Conservation (phyloP, 2,888 invertebrate genomes). For the Drosophila leonis region DNA sequence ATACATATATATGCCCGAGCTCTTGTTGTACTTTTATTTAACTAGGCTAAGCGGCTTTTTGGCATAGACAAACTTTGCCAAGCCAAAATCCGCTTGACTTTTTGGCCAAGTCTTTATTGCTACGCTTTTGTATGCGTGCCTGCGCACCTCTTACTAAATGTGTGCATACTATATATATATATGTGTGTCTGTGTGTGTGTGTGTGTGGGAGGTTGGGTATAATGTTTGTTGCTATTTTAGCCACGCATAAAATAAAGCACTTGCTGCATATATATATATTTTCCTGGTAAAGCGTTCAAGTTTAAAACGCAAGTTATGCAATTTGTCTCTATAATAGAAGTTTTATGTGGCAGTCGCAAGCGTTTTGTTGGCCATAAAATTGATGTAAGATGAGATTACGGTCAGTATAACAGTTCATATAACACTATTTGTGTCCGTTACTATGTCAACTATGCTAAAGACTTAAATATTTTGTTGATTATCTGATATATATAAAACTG, state of each 20-base stretch:
- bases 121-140: constrained; percentile 19
- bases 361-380: constrained; percentile 12
- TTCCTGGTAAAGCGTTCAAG: constrained; percentile 29
- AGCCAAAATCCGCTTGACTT: constrained; percentile 78
- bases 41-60: constrained; percentile 77
- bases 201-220: too few relatives aligned
- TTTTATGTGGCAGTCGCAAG: constrained; percentile 11
- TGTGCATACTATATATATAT: too few relatives aligned
- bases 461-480: background rate
- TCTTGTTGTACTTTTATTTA: constrained; percentile 72
- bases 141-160: constrained; percentile 13
- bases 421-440: constrained; percentile 10
- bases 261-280: constrained; percentile 24
- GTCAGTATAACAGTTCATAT: constrained; percentile 10
- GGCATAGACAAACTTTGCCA: constrained; percentile 69
- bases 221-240: constrained; percentile 17
- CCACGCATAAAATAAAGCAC: constrained; percentile 41
- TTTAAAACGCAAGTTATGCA: constrained; percentile 43
- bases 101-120: constrained; percentile 68
- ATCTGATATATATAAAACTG: background rate
- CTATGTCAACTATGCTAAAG: background rate
- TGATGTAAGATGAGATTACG: constrained; percentile 9
- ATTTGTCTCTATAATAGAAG: constrained; percentile 35
- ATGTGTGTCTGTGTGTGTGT: background rate
- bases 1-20: constrained; percentile 23